These are phyloP conservation scores for Thymelicus acteon DNA, from an alignment of 2,888 invertebrate genomes.

Conservation along the genomic window DNA sequence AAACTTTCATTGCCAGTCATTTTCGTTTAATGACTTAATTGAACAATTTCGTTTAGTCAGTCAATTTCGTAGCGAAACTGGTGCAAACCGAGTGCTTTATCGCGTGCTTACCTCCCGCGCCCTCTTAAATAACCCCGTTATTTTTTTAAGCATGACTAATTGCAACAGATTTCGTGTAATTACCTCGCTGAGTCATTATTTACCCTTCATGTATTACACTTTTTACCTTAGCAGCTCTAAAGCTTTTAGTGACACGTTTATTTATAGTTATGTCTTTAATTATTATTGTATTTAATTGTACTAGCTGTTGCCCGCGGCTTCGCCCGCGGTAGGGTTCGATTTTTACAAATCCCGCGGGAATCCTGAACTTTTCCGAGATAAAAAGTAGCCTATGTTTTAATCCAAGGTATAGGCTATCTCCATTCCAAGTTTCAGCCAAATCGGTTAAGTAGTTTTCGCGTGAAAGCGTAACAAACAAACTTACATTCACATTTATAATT, in stretches of 20 bases:
- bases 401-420: too few relatives aligned
- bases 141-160: constrained; percentile 37
- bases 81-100: constrained; percentile 64
- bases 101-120: constrained; percentile 69
- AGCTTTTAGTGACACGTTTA: background rate
- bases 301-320: too few relatives aligned
- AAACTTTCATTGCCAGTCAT: constrained; percentile 45
- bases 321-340: too few relatives aligned
- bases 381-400: too few relatives aligned
- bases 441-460: too few relatives aligned
- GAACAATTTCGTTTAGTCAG: constrained; percentile 72
- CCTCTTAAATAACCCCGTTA: constrained; percentile 40
- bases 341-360: too few relatives aligned
- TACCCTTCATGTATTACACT: constrained; percentile 16
- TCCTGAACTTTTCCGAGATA: too few relatives aligned
- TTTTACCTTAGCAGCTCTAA: background rate
- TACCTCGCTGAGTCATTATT: constrained; percentile 26
- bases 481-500: too few relatives aligned
- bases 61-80: constrained; percentile 57
- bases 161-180: constrained; percentile 34
- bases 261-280: too few relatives aligned
- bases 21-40: constrained; percentile 74
- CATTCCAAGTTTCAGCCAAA: too few relatives aligned
- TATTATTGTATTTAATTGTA: too few relatives aligned
- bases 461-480: too few relatives aligned